Evolutionary conservation across 2,797 vertebrate species (phyloP), one percentile per base, ranked within the genome.

Genomic region (Euphonia xanthogaster): DNA sequence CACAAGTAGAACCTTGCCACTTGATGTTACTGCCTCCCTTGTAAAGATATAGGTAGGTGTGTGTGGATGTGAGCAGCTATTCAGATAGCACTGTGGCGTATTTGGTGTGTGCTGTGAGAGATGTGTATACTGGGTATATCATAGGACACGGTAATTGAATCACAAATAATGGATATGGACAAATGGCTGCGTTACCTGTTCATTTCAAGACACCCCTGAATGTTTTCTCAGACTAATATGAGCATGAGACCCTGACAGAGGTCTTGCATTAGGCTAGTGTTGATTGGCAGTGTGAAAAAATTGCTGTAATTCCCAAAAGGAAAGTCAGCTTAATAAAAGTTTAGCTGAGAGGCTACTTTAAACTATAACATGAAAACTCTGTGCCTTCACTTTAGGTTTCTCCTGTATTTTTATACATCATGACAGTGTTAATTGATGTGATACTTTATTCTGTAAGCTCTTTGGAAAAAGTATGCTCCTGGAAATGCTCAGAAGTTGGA

Each of bases 1-100:
- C 81, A 94, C 88, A 96, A 89, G 70, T 27, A 93, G 93, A 96
- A 90, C 39, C 50, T 91, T 81, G 45, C 21, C 75, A 58, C 67
- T 96, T 58, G 58, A 57, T 93, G 54, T 70, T 83, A 23, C 55
- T 80, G 35, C 63, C 47, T 86, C 65, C 77, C 67, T 79, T 50
- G 28, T 62, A 86, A 68, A 86, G 18, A 62, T 72, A 27, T 4
- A 4, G 55, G 58, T 92, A 87, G 65, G 47, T 90, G 78, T 55
- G 54, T 0, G 7, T 94, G 82, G 27, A 45, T 90, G 58, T 73
- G 58, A 86, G 55, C 68, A 85, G 72, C 72, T 74, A 35, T 1
- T 42, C 72, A 33, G 58, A 11, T 75, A 95, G 76, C 39, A n/a
- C 8, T 57, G 83, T 74, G 68, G 3, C 9, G 62, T 90, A 48